Conservation (phyloP, 2,888 invertebrate species). For the Aphidoletes aphidimyza region DNA sequence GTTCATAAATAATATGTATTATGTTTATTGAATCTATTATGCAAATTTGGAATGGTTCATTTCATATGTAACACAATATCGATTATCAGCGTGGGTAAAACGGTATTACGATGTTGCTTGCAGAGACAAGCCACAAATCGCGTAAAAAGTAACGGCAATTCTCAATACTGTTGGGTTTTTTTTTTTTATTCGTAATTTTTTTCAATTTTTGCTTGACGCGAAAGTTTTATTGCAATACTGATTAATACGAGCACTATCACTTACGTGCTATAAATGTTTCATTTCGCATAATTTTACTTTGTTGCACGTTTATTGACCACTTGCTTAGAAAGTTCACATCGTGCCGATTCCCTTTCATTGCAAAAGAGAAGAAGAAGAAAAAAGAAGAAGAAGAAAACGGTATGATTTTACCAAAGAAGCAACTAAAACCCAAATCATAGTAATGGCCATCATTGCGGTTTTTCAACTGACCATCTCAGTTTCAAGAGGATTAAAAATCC, state of each 20-base stretch:
- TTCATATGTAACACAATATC: not conserved
- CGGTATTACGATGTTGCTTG: not conserved
- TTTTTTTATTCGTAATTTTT: too few relatives aligned
- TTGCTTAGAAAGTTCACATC: not conserved
- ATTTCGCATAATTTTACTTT: constrained; percentile 43
- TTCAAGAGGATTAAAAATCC: not conserved
- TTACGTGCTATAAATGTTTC: constrained; percentile 30
- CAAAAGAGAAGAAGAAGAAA: not conserved
- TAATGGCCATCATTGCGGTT: too few relatives aligned
- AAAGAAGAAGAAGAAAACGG: too few relatives aligned
- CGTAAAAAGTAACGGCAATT: too few relatives aligned
- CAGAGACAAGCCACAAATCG: too few relatives aligned
- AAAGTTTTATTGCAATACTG: constrained; percentile 44
- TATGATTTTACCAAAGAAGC: too few relatives aligned
- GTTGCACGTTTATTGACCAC: constrained; percentile 40
- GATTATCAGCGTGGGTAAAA: constrained; percentile 18
- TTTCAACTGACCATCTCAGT: not conserved
- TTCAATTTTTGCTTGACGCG: not conserved
- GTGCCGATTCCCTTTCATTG: constrained; percentile 12
- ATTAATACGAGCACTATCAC: constrained; percentile 7
- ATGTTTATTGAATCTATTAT: not conserved
- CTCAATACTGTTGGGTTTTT: too few relatives aligned
- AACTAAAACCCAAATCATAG: too few relatives aligned
- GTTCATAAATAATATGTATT: not conserved
- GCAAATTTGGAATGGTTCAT: not conserved